phyloP scores from a whole-genome alignment of 2,888 invertebrate species.

The Ectobius pallidus region DNA sequence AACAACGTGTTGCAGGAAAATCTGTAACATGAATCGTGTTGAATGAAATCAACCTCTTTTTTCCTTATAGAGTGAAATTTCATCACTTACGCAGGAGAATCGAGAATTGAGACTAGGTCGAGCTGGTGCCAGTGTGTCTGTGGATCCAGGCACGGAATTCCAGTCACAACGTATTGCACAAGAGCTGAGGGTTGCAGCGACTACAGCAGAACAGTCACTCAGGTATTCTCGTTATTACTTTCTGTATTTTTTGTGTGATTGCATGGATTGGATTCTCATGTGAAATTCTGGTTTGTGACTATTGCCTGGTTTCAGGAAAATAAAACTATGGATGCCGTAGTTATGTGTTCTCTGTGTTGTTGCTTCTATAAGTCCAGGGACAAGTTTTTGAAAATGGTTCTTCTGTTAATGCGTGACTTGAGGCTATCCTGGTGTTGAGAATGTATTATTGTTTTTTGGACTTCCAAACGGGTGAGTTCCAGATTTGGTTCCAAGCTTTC shows the following conservation, averaged over 20 bases:
- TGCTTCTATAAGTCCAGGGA: no score
- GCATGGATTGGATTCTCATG: no score
- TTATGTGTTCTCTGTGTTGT: background rate
- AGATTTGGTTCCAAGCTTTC: no score
- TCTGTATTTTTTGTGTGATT: no score
- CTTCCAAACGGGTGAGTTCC: no score
- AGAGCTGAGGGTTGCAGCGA: slow-evolving; percentile 67
- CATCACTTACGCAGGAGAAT: slow-evolving; percentile 60
- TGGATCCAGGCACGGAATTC: slow-evolving; percentile 35
- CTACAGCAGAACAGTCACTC: slow-evolving; percentile 68
- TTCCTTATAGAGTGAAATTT: slow-evolving; percentile 58
- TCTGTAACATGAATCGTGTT: no score
- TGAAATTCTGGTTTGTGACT: no score
- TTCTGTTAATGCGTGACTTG: background rate
- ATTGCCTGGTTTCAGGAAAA: background rate
- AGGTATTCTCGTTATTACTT: slow-evolving; percentile 55
- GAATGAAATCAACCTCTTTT: slow-evolving; percentile 30
- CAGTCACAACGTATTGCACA: slow-evolving; percentile 42
- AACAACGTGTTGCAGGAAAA: no score
- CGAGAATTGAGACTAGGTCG: slow-evolving; percentile 56
- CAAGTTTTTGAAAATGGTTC: background rate
- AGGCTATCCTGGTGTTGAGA: no score
- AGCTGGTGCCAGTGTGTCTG: slow-evolving; percentile 52
- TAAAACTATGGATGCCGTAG: background rate
- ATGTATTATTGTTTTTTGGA: no score